Base-by-base conservation (phyloP, 2,113 vertebrate species). In the Ameiurus melas region DNA sequence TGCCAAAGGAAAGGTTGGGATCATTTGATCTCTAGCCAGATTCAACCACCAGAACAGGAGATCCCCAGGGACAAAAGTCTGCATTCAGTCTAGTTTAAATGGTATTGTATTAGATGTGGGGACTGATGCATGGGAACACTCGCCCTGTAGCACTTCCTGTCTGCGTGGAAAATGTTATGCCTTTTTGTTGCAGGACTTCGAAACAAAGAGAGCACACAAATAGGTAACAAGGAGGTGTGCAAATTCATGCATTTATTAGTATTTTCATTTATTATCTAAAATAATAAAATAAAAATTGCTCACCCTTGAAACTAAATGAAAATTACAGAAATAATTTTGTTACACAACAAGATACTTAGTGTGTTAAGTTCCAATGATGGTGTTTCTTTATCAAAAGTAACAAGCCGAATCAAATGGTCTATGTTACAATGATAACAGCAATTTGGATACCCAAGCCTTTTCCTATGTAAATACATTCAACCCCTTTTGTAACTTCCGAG, bases 101-200 rank as follows among this genome's bases (percentile, higher is more conserved):
- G 60, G 43, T 27, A 79, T 70, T 64, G 60, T 57, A 85, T 79
- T 78, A 68, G 83, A 43, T 80, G 83, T 30, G 33, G 57, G 68
- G 43, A 43, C 39, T 84, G 30, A 87, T 55, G 86, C 88, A 89
- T 85, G 83, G 83, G 53, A 57, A 68, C 39, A 73, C 25, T 84
- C 22, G 51, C 60, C 86, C 79, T 70, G 12, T 53, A 73, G 86
- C 86, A 83, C 82, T 86, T 89, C 84, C 88, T 84, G 83, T 64
- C 55, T 62, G 43, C 6, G 51, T 86, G 71, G 85, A 43, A 70
- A 47, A 47, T 20, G n/a, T 68, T 87, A 77, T 66, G 84, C 82
- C 27, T 13, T 53, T 68, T 64, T 57, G 64, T 73, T 66, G 87
- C 64, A 58, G 25, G 25, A 84, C 8, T 66, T 14, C 57, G 10